Evolutionary conservation across 1,140 invertebrate species (phyloP).

Genomic region (Lepidurus apus): DNA sequence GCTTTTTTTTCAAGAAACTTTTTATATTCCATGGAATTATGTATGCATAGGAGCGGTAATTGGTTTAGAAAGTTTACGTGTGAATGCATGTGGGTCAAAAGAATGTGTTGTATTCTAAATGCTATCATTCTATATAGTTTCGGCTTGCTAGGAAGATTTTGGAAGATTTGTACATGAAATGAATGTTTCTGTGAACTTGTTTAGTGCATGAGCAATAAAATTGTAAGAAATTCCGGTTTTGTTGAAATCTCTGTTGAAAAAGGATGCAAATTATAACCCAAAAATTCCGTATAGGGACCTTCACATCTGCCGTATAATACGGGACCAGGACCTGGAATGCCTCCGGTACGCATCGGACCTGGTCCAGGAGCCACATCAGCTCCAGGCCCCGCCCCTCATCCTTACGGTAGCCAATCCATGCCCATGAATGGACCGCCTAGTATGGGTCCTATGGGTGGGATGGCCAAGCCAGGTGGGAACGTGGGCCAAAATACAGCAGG

Average conservation of each 20-base stretch:
- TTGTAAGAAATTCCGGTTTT: not conserved
- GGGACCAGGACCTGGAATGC: slow-evolving; percentile 20
- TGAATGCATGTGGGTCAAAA: not conserved
- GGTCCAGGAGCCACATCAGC: not conserved
- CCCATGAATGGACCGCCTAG: slow-evolving; percentile 1
- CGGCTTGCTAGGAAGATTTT: not conserved
- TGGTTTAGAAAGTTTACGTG: not conserved
- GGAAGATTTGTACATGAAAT: not conserved
- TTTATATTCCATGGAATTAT: not conserved
- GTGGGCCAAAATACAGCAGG: not conserved
- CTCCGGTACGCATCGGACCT: not conserved
- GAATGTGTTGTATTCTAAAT: not conserved
- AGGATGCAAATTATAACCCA: not conserved
- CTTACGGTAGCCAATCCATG: not conserved
- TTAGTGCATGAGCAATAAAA: not conserved
- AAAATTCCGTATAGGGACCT: not conserved
- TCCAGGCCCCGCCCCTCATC: not conserved
- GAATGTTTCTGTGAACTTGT: not conserved
- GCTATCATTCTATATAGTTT: not conserved
- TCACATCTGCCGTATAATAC: not conserved
- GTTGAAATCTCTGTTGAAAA: not conserved
- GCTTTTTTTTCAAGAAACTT: not conserved
- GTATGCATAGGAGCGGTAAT: no score
- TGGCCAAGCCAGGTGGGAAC: not conserved
- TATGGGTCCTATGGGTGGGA: not conserved